A percentile compares a stretch with the other conserved stretches of the same genome.
Conservation (phyloP, 2,797 vertebrate genomes). For the Tympanoctomys barrerae region DNA sequence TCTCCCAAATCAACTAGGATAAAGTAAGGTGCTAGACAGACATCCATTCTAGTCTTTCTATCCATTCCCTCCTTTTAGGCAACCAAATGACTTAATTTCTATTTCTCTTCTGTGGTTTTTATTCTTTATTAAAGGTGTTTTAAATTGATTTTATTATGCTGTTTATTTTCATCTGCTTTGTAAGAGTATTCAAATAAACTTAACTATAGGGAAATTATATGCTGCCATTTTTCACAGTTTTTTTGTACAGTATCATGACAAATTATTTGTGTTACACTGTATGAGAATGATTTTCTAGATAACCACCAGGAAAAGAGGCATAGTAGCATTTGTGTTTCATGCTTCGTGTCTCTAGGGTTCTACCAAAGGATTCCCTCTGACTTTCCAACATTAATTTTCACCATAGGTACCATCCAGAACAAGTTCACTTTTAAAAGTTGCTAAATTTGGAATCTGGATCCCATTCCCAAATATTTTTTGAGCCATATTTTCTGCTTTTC, state of each 20-base stretch:
- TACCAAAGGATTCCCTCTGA: neutral
- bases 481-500: neutral
- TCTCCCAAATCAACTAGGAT: neutral
- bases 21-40: neutral
- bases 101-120: neutral
- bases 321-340: neutral
- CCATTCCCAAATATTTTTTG: neutral
- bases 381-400: neutral
- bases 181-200: neutral
- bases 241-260: neutral
- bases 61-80: conserved; percentile 10
- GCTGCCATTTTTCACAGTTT: neutral
- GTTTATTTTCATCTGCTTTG: conserved; percentile 23
- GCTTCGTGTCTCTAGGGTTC: neutral
- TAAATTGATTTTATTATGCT: conserved; percentile 8
- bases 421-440: conserved; percentile 26
- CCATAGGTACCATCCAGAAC: neutral
- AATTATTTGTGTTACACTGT: conserved; percentile 24
- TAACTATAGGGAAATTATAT: conserved; percentile 1
- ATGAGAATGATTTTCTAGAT: conserved; percentile 5
- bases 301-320: neutral
- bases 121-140: neutral
- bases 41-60: neutral
- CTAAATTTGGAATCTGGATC: neutral
- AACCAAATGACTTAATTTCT: neutral